These are phyloP conservation scores for Scatophagus argus DNA, from an alignment of 2,113 vertebrate species.

Conservation along the genomic window DNA sequence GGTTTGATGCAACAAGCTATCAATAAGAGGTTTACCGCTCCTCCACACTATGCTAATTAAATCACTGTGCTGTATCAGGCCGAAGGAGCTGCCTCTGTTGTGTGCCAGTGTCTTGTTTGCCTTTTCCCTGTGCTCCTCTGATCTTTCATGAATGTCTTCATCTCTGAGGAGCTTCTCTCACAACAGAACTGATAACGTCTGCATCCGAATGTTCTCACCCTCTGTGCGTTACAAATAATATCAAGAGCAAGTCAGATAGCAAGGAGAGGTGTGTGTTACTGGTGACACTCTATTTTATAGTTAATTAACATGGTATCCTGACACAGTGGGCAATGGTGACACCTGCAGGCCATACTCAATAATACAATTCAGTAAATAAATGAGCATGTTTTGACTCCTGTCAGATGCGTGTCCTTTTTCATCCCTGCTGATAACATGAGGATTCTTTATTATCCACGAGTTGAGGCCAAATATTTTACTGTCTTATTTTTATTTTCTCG, in stretches of 20 bases:
- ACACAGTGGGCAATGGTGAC: conserved; percentile 29
- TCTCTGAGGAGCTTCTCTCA: neutral
- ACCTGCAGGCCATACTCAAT: conserved; percentile 38
- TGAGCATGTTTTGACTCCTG: neutral
- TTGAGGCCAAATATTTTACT: neutral
- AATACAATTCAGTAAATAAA: conserved; percentile 5
- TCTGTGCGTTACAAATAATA: neutral
- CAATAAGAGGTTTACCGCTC: conserved; percentile 57
- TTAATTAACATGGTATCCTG: neutral
- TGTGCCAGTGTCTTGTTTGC: neutral
- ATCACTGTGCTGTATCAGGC: conserved; percentile 7
- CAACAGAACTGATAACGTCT: neutral
- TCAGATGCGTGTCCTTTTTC: neutral
- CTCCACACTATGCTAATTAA: conserved; percentile 48
- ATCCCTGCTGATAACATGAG: neutral
- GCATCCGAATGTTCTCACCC: neutral
- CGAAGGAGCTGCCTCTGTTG: neutral
- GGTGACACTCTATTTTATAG: neutral
- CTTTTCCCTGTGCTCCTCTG: neutral
- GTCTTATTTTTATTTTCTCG: neutral
- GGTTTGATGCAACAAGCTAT: conserved; percentile 44
- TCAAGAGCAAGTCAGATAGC: neutral
- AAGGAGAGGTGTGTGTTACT: neutral
- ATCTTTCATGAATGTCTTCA: neutral
- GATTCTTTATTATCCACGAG: neutral